phyloP scores from a whole-genome alignment of 2,797 vertebrate genomes.

The Arctocebus calabarensis region DNA sequence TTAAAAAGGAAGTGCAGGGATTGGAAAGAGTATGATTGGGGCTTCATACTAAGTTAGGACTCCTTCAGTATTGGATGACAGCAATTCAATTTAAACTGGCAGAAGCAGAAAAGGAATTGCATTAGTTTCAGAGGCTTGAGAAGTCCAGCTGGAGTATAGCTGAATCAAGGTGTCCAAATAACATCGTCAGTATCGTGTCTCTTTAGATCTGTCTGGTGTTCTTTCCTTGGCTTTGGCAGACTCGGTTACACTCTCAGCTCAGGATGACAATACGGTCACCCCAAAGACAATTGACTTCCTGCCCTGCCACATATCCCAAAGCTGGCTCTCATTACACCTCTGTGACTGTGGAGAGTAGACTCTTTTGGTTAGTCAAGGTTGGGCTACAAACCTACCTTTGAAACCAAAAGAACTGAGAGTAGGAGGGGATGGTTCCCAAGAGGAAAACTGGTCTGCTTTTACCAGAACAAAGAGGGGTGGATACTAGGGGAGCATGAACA shows the following conservation, averaged over 20 bases:
- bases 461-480: constrained; percentile 11
- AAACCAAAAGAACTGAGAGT: background rate
- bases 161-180: background rate
- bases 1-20: background rate
- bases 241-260: background rate
- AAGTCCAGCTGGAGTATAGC: background rate
- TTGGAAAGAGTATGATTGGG: background rate
- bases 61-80: background rate
- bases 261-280: background rate
- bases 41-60: background rate
- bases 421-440: background rate
- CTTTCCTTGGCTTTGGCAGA: background rate
- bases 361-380: background rate
- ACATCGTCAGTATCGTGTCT: background rate
- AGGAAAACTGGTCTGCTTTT: background rate
- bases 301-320: background rate
- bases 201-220: background rate
- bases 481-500: background rate
- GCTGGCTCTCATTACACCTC: background rate
- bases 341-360: background rate
- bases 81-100: background rate
- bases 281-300: background rate
- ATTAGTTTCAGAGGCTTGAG: background rate
- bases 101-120: background rate
- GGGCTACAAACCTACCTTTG: background rate